Evolutionary conservation across 2,113 vertebrate species (phyloP).

Genomic region (Trochalopteron elliotii): DNA sequence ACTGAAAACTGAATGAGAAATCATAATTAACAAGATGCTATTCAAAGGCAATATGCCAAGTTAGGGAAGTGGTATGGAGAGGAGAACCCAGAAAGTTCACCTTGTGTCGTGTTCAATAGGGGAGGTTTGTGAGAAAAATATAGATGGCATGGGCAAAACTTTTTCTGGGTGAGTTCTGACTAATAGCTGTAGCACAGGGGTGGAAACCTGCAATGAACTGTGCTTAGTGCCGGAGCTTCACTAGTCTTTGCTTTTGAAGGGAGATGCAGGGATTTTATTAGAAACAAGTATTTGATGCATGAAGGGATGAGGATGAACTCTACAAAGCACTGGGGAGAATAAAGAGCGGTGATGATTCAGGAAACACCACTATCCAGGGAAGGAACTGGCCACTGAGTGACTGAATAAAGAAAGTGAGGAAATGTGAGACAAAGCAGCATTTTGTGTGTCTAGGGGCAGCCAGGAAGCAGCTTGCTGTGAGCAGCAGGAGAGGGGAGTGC

Average conservation of each 20-base stretch:
- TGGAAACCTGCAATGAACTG: neutral
- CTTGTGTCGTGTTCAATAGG: neutral
- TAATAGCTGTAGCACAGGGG: neutral
- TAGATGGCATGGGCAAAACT: neutral
- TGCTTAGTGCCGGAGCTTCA: neutral
- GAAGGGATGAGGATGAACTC: neutral
- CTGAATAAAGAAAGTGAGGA: neutral
- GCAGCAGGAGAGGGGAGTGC: neutral
- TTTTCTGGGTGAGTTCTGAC: neutral
- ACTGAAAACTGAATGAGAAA: neutral
- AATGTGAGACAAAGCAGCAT: constrained; percentile 16
- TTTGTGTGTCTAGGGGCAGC: neutral
- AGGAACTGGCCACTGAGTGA: neutral
- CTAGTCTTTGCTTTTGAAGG: neutral
- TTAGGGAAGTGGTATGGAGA: neutral
- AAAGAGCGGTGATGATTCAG: neutral
- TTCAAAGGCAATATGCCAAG: neutral
- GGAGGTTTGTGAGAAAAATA: neutral
- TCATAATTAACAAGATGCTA: neutral
- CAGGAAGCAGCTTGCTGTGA: constrained; percentile 35
- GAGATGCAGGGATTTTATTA: neutral
- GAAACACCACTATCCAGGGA: neutral
- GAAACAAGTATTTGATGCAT: neutral
- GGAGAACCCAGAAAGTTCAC: neutral
- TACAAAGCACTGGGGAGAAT: neutral